Percentiles rank a stretch among this genome's conserved stretches.
phyloP scores from a whole-genome alignment of 2,113 vertebrate species.

The Jacana jacana region DNA sequence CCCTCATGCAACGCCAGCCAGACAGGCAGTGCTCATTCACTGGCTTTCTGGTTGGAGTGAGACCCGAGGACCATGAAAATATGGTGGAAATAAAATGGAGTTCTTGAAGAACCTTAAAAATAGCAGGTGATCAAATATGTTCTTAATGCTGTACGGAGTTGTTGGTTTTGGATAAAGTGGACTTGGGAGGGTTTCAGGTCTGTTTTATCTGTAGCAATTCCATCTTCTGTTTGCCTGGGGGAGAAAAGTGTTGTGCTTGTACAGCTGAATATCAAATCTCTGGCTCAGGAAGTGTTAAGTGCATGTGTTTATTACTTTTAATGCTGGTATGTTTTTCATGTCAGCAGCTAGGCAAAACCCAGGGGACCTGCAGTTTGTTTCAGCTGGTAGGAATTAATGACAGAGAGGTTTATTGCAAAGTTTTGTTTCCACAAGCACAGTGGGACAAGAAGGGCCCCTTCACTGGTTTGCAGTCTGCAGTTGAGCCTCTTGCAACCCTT shows the following conservation, averaged over 20 bases:
- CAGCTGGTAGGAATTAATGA: background rate
- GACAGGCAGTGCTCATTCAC: rapidly evolving
- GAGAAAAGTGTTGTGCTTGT: background rate
- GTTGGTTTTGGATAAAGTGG: background rate
- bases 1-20: background rate
- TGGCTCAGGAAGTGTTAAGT: background rate
- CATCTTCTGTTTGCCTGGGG: background rate
- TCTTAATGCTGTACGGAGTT: background rate
- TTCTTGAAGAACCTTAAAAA: background rate
- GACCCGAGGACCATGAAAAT: background rate
- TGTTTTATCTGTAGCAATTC: background rate
- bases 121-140: background rate
- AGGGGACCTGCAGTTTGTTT: background rate
- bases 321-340: background rate
- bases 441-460: background rate
- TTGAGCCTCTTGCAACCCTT: background rate
- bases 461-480: background rate
- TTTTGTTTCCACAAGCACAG: background rate
- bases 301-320: background rate
- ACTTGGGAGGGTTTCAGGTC: background rate
- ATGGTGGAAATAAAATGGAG: background rate
- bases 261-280: background rate
- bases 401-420: background rate
- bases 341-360: background rate
- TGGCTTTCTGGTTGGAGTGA: rapidly evolving